Conservation (phyloP, 2,888 invertebrate species). For the Leptopilina drosophilae region DNA sequence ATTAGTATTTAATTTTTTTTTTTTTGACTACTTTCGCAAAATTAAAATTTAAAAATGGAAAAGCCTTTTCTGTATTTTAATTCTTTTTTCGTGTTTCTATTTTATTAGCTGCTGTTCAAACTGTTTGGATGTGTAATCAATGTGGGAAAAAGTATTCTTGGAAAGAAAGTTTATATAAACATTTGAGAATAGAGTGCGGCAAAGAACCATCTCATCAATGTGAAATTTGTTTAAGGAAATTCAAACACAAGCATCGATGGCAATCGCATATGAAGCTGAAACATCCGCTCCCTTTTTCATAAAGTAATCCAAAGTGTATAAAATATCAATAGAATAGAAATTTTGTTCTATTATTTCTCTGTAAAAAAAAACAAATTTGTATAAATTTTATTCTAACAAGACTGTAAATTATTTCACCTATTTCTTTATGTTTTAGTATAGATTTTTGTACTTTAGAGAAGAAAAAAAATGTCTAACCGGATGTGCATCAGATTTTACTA, state of each 20-base stretch:
- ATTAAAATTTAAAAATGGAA: too few species aligned
- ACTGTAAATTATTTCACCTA: too few species aligned
- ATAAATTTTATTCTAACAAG: too few species aligned
- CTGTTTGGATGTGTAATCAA: constrained; percentile 32
- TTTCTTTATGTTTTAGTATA: too few species aligned
- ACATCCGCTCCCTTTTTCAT: constrained; percentile 1
- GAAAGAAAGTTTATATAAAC: constrained; percentile 64
- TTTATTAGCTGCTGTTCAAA: constrained; percentile 26
- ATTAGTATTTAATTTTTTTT: too few species aligned
- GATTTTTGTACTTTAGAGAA: too few species aligned
- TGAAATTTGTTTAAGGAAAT: constrained; percentile 84
- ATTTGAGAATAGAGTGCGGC: constrained; percentile 61
- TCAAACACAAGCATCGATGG: constrained; percentile 81
- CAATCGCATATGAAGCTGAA: constrained; percentile 51
- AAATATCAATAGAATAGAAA: too few species aligned
- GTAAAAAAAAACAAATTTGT: too few species aligned
- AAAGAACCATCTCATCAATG: constrained; percentile 80
- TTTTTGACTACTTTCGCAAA: too few species aligned
- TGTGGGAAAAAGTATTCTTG: constrained; percentile 72
- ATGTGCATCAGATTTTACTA: too few species aligned
- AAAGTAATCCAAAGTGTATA: background rate
- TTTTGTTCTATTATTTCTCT: too few species aligned
- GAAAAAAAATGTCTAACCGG: too few species aligned
- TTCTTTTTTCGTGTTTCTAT: background rate
- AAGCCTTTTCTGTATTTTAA: background rate